Evolutionary conservation across 2,888 invertebrate genomes (phyloP).

Genomic region (Drepanosiphum platanoidis): DNA sequence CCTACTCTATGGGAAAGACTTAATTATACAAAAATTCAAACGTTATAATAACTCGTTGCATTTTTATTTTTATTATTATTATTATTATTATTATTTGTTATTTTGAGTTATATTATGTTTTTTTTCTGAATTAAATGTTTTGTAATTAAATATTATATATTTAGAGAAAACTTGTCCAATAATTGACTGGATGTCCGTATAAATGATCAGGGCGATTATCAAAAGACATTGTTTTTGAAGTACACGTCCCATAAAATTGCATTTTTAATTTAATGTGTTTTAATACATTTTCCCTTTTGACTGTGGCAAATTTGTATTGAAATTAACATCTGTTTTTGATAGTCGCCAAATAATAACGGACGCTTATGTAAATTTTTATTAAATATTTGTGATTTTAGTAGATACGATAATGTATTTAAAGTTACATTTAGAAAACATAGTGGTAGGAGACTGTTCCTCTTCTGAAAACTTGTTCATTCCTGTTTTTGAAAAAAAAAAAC

Average conservation of each 20-base stretch:
- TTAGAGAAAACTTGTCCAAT: background rate
- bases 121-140: background rate
- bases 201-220: background rate
- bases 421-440: slow-evolving; percentile 26
- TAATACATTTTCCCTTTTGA: background rate
- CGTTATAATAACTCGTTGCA: slow-evolving; percentile 29
- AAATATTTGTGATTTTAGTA: slow-evolving; percentile 39
- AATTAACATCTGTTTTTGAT: background rate
- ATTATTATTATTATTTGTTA: slow-evolving; percentile 19
- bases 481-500: slow-evolving; percentile 22
- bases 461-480: slow-evolving; percentile 61
- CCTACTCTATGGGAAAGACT: slow-evolving; percentile 20
- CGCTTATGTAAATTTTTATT: background rate
- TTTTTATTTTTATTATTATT: slow-evolving; percentile 25
- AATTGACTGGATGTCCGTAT: background rate
- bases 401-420: background rate
- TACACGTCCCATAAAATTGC: background rate
- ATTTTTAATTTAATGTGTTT: slow-evolving; percentile 5
- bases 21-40: slow-evolving; percentile 37
- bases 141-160: no score
- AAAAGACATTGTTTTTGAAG: background rate
- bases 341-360: background rate
- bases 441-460: slow-evolving; percentile 59
- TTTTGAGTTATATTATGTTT: slow-evolving; percentile 39
- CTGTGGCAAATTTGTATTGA: background rate